Conservation (phyloP, 2,888 invertebrate species). For the Papilio gigon region DNA sequence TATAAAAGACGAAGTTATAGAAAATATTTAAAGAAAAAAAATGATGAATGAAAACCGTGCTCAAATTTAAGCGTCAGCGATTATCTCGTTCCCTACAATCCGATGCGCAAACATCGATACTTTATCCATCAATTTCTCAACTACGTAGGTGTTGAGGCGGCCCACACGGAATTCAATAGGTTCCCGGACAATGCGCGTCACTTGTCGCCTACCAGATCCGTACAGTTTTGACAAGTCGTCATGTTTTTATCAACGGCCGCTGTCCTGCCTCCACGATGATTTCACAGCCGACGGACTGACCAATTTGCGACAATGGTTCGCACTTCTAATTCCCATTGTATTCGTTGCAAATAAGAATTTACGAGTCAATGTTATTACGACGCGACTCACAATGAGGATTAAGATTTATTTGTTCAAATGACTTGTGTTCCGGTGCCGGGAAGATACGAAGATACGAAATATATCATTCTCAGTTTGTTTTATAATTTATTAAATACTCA, state of each 20-base stretch:
- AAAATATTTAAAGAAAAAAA: slow-evolving; percentile 46
- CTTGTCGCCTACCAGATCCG: slow-evolving; percentile 78
- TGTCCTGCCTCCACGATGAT: slow-evolving; percentile 68
- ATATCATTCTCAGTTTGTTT: no score
- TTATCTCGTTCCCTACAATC: slow-evolving; percentile 69
- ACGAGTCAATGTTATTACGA: slow-evolving; percentile 74
- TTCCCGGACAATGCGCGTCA: slow-evolving; percentile 69
- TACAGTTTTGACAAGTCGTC: slow-evolving; percentile 81
- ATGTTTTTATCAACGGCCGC: slow-evolving; percentile 80
- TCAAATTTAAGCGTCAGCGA: slow-evolving; percentile 63
- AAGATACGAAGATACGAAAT: slow-evolving; percentile 47
- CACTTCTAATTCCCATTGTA: slow-evolving; percentile 78
- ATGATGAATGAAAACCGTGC: slow-evolving; percentile 73
- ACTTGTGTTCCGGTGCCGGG: slow-evolving; percentile 62
- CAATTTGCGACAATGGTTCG: slow-evolving; percentile 77
- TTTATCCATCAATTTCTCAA: slow-evolving; percentile 53
- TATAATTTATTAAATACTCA: no score
- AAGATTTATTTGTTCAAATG: slow-evolving; percentile 77
- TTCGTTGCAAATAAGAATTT: slow-evolving; percentile 68
- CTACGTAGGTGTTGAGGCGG: slow-evolving; percentile 71
- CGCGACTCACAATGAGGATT: slow-evolving; percentile 70
- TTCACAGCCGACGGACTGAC: slow-evolving; percentile 72
- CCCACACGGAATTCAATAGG: slow-evolving; percentile 78
- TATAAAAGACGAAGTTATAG: slow-evolving; percentile 45
- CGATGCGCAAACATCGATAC: slow-evolving; percentile 73